Evolutionary conservation across 2,888 invertebrate species (phyloP), one percentile per base, ranked within the genome.

Genomic region (Lasioglossum morio): DNA sequence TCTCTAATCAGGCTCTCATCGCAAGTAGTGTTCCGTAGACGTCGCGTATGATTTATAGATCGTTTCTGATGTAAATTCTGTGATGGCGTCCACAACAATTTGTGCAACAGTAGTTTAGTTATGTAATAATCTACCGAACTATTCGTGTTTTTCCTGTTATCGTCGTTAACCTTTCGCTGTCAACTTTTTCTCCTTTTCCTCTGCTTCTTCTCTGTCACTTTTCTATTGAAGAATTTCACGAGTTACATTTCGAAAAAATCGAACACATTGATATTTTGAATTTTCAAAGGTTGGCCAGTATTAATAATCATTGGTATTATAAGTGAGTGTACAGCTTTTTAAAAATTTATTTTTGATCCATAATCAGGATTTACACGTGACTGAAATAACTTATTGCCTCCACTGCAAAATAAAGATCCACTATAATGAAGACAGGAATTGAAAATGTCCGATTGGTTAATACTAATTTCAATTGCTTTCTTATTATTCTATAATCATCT

Each of bases 11-110:
- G 23, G 43, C 43, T 78, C 53, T 69, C 53, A 37, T 27, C 40
- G 40, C 34, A 10, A 7, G 16, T 37, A 69, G 40, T n/a, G 16
- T 34, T 46, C 43, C 14, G 2, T 27, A 27, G 40, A 34, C 57
- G 30, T 63, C 34, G 12, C 60, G 34, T 72, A 73, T 37, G 53
- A 80, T 87, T 80, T 85, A 85, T n/a, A 34, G 40, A 34, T 1
- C 40, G 43, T n/a, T 4, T 60, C 23, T 60, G 30, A 72, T 60
- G 14, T 23, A 8, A n/a, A 40, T 70, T 4, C 12, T 14, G 19
- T 5, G 12, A 40, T n/a, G 12, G 40, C 34, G 66, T 66, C 63
- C 23, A 37, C 69, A 34, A 70, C 37, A 40, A 40, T 70, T 70
- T 70, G 23, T 70, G 34, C 66, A 66, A 34, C 34, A 23, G 63